Percentiles rank a stretch among this genome's conserved stretches.
Conservation (phyloP, 2,797 vertebrate genomes). For the Chelmon rostratus region DNA sequence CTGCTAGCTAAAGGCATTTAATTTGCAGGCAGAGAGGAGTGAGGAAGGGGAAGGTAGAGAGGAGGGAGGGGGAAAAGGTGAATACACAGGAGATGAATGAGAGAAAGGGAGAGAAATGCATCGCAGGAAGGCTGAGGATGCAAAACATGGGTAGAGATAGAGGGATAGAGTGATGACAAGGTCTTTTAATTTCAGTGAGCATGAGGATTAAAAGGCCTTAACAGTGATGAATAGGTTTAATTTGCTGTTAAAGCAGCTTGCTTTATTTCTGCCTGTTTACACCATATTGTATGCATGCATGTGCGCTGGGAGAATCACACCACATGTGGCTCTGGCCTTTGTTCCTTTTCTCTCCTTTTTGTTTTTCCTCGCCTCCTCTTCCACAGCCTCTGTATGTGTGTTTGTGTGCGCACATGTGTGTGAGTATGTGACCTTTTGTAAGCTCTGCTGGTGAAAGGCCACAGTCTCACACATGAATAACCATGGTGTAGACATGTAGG, state of each 20-base stretch:
- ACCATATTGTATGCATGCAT: conserved; percentile 26
- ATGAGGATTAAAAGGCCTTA: conserved; percentile 61
- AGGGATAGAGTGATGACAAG: conserved; percentile 49
- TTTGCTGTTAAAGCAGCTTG: conserved; percentile 63
- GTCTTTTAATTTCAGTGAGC: conserved; percentile 60
- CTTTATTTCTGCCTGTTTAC: conserved; percentile 49
- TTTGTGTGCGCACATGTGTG: conserved; percentile 16
- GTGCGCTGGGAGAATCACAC: conserved; percentile 26
- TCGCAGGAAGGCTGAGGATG: conserved; percentile 30
- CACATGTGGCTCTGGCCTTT: conserved; percentile 40
- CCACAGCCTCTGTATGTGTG: conserved; percentile 18
- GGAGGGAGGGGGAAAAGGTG: conserved; percentile 4
- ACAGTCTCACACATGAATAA: conserved; percentile 72
- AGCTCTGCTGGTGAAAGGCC: conserved; percentile 72
- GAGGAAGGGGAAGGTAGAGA: conserved; percentile 26
- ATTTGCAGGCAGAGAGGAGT: conserved; percentile 60
- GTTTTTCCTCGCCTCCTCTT: conserved; percentile 37
- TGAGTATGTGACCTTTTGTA: conserved; percentile 66
- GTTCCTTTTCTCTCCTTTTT: conserved; percentile 26
- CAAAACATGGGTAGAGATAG: conserved; percentile 35
- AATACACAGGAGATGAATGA: conserved; percentile 41
- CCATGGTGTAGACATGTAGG: conserved; percentile 60
- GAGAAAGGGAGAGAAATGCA: conserved; percentile 31
- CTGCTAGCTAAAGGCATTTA: conserved; percentile 74
- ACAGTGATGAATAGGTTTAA: conserved; percentile 71